Evolutionary conservation across 2,797 vertebrate species (phyloP).

Genomic region (Labeo calbasu): DNA sequence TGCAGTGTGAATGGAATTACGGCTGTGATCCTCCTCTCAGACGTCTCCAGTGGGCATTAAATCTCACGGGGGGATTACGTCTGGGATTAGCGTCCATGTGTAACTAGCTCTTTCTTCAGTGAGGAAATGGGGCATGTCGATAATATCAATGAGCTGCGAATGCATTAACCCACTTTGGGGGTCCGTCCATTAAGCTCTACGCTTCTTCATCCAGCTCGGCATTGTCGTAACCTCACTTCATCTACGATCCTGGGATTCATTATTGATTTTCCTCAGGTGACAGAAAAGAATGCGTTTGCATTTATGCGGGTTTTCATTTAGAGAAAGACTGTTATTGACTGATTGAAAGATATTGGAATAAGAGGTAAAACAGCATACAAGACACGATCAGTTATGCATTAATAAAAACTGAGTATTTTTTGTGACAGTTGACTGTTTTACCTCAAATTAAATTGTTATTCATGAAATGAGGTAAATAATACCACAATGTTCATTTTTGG

Average conservation of each 20-base stretch:
- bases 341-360: neutral
- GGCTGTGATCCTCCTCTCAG: conserved; percentile 29
- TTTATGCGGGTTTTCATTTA: conserved; percentile 1
- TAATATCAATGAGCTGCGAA: conserved; percentile 51
- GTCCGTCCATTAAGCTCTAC: conserved; percentile 46
- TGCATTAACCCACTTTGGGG: conserved; percentile 53
- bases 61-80: conserved; percentile 26
- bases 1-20: neutral
- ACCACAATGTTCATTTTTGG: neutral
- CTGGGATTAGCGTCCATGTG: conserved; percentile 21
- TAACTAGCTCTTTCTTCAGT: conserved; percentile 38
- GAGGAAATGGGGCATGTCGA: conserved; percentile 49
- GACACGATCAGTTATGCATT: neutral
- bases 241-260: neutral
- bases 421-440: neutral
- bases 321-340: neutral
- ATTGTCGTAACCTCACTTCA: neutral
- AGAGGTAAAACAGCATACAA: neutral
- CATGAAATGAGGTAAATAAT: neutral
- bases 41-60: conserved; percentile 36
- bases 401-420: neutral
- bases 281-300: neutral
- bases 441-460: neutral
- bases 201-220: neutral
- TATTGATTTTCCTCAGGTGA: conserved; percentile 35